Conservation (phyloP, 2,797 vertebrate genomes). For the Myotis findleyi region DNA sequence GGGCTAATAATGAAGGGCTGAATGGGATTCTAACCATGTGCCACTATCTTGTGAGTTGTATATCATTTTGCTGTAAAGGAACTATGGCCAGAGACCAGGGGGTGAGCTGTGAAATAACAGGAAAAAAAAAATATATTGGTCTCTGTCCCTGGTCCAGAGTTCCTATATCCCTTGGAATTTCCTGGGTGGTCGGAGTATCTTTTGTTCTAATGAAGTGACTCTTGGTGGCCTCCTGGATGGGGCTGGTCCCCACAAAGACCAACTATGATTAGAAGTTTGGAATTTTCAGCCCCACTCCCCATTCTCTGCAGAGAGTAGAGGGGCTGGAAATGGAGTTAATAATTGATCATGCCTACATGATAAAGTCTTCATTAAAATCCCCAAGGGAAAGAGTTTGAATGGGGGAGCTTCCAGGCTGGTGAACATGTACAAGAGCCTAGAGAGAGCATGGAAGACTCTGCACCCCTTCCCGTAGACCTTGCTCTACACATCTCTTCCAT, state of each 20-base stretch:
- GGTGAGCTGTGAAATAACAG: not conserved
- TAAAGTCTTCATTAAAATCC: not conserved
- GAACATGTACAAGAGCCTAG: not conserved
- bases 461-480: too few relatives aligned
- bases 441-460: fast-evolving
- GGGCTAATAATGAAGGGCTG: not conserved
- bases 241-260: not conserved
- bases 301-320: not conserved
- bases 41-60: not conserved
- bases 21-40: not conserved
- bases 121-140: not conserved
- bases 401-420: not conserved
- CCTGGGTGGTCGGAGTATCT: not conserved
- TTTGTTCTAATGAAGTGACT: not conserved
- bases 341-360: not conserved
- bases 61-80: not conserved
- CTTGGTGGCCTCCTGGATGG: not conserved
- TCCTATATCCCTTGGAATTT: not conserved
- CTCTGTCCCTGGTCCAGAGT: not conserved
- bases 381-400: not conserved
- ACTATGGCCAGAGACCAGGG: not conserved
- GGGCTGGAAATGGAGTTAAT: not conserved
- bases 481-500: not conserved
- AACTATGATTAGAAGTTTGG: not conserved
- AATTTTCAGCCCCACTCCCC: not conserved